Base-by-base conservation (phyloP, 2,888 invertebrate species). In the Aphodius granarius region DNA sequence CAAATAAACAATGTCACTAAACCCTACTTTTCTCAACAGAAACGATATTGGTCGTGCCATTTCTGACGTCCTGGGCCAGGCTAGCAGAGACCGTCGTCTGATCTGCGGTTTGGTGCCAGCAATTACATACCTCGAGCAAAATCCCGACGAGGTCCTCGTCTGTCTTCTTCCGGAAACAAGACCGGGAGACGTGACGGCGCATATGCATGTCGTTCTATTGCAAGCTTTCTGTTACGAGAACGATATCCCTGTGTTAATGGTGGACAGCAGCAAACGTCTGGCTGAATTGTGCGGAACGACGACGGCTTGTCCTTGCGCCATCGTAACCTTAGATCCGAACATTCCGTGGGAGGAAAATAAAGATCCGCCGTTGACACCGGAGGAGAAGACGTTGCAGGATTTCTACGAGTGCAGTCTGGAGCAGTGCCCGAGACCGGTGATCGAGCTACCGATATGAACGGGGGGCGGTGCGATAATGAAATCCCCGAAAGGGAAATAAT, bases 161-260 rank as follows among this genome's bases (percentile, higher is more conserved):
- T 94, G 94, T 82, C 86, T 94, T 66, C 89, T 94, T 17, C 91
- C 93, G 0, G 91, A 91, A 74, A 91, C 92, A 20, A 88, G 90
- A 71, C 91, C 90, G 63, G 93, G 92, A 3, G 94, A 94, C 85
- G 91, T 93, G 22, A 92, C 93, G 4, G 93, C 92, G 5, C 94
- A 94, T 83, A 93, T 94, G 89, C 94, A 94, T 82, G 93, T 93
- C 83, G 94, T 94, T 4, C 88, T 94, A 0, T 87, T 94, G 43
- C 93, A 94, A 83, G 94, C 94, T 0, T 94, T 93, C 85, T 94
- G 94, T 86, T 92, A 91, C 63, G 94, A 94, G 86, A 94, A 94
- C 78, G 93, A 92, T 80, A 94, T 94, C 83, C 92, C 93, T 82
- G 92, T 93, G 73, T 91, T 94, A 79, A 92, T 93, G 88, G 93